A percentile compares a stretch with the other conserved stretches of the same genome.
These are phyloP conservation scores for Ganaspis sp. DNA, from an alignment of 1,140 invertebrate species.

Conservation along the genomic window DNA sequence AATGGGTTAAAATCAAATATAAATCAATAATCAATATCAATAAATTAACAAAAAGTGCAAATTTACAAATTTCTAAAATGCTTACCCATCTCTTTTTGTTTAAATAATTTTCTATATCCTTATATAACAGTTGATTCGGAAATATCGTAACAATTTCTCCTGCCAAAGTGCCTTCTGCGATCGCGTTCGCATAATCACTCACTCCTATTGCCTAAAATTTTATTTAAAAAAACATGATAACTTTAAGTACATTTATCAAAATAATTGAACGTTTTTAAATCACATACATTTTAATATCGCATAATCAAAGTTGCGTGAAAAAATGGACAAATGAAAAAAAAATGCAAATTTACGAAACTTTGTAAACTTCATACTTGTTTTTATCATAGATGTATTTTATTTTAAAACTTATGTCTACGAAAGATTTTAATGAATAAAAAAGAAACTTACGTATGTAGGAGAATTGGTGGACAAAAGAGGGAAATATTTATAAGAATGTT, in stretches of 20 bases:
- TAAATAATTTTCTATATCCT: slow-evolving; percentile 62
- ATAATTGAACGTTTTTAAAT: too few relatives aligned
- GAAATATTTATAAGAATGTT: slow-evolving; percentile 66
- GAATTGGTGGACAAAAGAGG: slow-evolving; percentile 69
- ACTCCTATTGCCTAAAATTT: slow-evolving; percentile 58
- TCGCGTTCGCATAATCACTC: slow-evolving; percentile 71
- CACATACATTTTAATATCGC: too few relatives aligned
- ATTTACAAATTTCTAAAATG: neutral
- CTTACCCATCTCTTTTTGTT: slow-evolving; percentile 57
- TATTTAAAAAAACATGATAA: slow-evolving; percentile 31
- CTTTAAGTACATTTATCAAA: too few relatives aligned
- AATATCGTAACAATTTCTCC: slow-evolving; percentile 73
- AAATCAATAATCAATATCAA: too few relatives aligned
- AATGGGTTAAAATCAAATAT: too few relatives aligned
- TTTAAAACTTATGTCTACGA: too few relatives aligned
- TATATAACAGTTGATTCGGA: slow-evolving; percentile 70
- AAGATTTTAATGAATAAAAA: too few relatives aligned
- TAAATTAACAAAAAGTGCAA: neutral
- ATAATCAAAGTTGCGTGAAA: too few relatives aligned
- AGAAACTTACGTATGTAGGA: slow-evolving; percentile 63
- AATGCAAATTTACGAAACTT: too few relatives aligned
- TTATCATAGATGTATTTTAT: too few relatives aligned
- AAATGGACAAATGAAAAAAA: neutral
- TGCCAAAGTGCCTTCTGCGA: slow-evolving; percentile 71
- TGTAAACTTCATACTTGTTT: too few relatives aligned